Evolutionary conservation across 2,888 invertebrate species (phyloP).

Genomic region (Amphipyra tragopoginis): DNA sequence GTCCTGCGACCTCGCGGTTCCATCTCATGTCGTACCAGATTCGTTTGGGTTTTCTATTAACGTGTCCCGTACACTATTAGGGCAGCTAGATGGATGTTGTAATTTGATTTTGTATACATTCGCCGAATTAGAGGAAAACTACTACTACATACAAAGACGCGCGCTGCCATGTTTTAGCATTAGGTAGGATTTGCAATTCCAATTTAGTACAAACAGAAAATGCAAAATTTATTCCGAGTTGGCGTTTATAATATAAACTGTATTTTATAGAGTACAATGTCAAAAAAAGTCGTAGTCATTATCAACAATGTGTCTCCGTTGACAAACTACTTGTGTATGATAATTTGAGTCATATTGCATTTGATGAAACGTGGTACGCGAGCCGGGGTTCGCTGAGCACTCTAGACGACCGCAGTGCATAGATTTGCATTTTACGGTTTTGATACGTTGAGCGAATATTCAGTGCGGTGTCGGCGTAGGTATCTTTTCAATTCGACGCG

Average conservation of each 20-base stretch:
- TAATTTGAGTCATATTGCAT: constrained; percentile 85
- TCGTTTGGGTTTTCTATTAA: constrained; percentile 86
- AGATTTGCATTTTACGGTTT: constrained; percentile 90
- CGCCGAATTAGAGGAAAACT: constrained; percentile 72
- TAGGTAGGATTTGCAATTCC: constrained; percentile 55
- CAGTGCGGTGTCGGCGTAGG: constrained; percentile 86
- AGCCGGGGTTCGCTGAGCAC: constrained; percentile 76
- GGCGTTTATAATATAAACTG: constrained; percentile 25
- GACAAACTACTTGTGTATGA: constrained; percentile 80
- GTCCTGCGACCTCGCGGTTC: constrained; percentile 75
- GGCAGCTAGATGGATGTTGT: constrained; percentile 80
- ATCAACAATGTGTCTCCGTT: constrained; percentile 73
- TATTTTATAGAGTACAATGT: constrained; percentile 28
- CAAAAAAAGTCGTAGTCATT: constrained; percentile 56
- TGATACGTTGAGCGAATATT: constrained; percentile 89
- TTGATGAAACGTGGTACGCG: constrained; percentile 81
- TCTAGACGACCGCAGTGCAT: constrained; percentile 87
- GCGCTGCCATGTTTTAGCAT: constrained; percentile 45
- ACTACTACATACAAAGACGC: constrained; percentile 54
- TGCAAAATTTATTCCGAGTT: constrained; percentile 39
- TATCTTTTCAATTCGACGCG: constrained; percentile 89
- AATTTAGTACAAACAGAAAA: constrained; percentile 40
- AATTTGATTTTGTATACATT: constrained; percentile 81
- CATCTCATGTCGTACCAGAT: constrained; percentile 77
- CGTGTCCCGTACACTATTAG: constrained; percentile 82